Evolutionary conservation across 2,888 invertebrate species (phyloP).

Genomic region (Agapetus fuscipes): DNA sequence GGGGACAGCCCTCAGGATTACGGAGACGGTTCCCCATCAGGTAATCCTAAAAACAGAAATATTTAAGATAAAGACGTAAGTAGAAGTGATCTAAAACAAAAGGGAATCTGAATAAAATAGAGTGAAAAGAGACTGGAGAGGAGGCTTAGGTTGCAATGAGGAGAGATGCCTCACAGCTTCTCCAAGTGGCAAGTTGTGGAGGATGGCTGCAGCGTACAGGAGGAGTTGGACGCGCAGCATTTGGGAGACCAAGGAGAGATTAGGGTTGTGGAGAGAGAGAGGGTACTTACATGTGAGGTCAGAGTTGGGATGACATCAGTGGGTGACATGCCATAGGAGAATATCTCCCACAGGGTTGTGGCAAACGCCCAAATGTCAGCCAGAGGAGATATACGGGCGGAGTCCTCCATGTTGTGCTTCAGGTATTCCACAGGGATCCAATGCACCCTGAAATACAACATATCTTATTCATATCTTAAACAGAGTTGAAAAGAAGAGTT

Average conservation of each 20-base stretch:
- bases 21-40: constrained; percentile 56
- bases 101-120: constrained; percentile 3
- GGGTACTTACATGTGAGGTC: too few relatives aligned
- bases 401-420: constrained; percentile 50
- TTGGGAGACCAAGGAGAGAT: too few relatives aligned
- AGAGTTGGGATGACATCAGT: constrained; percentile 37
- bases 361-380: constrained; percentile 90
- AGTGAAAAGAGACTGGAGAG: too few relatives aligned
- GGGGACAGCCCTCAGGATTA: constrained; percentile 60
- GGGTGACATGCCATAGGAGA: constrained; percentile 60
- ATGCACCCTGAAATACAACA: constrained; percentile 56
- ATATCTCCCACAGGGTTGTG: constrained; percentile 89
- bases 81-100: constrained; percentile 3
- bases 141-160: too few relatives aligned
- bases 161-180: too few relatives aligned
- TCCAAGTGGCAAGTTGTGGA: too few relatives aligned
- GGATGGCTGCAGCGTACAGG: too few relatives aligned
- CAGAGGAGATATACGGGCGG: constrained; percentile 53
- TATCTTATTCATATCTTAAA: not conserved
- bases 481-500: too few relatives aligned
- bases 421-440: constrained; percentile 87
- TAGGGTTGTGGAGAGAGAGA: too few relatives aligned
- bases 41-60: constrained; percentile 45
- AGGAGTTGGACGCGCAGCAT: too few relatives aligned
- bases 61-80: not conserved